Base-by-base conservation (phyloP, 2,113 vertebrate species). In the Sclerurus mexicanus region DNA sequence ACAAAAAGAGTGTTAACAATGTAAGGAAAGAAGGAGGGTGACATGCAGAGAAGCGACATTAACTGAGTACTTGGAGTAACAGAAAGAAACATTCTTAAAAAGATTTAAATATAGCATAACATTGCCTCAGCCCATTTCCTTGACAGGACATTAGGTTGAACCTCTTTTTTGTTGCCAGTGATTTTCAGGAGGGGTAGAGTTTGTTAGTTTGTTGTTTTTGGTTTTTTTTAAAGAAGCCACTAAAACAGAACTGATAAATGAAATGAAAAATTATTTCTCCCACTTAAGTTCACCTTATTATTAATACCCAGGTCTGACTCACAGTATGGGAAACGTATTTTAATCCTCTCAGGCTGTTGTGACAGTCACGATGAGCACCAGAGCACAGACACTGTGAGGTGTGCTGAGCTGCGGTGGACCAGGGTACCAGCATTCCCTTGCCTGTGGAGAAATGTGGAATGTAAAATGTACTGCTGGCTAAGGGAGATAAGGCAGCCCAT, bases 401-500 rank as follows among this genome's bases (percentile, higher is more conserved):
- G n/a, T 22, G 72, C 47, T 0, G 0, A 66, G 73, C 83, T 73
- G 66, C 2, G 1, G 56, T 24, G 9, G 60, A 69, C 42, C 39
- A 13, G 31, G 81, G 87, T 55, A 89, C 75, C 94, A 86, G 78
- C 0, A 0, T 37, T 74, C 4, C 1, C 35, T 42, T 18, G 49
- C 55, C 88, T 40, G 55, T 79, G 85, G 94, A 97, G 95, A 91
- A 81, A 95, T 87, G 47, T 63, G 91, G 97, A 97, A 95, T 9
- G 40, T 53, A 92, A 97, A 97, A 95, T 9, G 37, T 53, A 89
- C 95, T 97, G 95, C 98, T 98, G 98, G 95, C 76, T 90, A 85
- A 47, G 16, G 79, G 56, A 98, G 98, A 98, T 98, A 98, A 98
- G 98, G 85, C 90, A 97, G 96, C 71, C 96, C 93, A 95, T 97